These are phyloP conservation scores for Thumatha senex DNA, from an alignment of 2,888 invertebrate genomes.

Conservation along the genomic window DNA sequence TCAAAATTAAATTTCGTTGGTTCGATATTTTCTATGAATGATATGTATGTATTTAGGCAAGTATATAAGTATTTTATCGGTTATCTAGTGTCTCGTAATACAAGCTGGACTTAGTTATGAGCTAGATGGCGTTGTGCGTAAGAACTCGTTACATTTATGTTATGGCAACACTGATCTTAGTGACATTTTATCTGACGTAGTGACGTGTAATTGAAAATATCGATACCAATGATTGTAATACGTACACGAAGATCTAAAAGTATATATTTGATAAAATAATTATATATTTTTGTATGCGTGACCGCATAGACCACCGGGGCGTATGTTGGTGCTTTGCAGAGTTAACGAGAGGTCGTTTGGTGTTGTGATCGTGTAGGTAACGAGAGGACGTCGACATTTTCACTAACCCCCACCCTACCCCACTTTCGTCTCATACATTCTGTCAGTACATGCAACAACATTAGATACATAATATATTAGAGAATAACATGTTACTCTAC, in stretches of 20 bases:
- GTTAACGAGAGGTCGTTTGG: slow-evolving; percentile 49
- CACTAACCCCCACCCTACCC: slow-evolving; percentile 10
- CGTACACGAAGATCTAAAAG: slow-evolving; percentile 21
- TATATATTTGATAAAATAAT: slow-evolving; percentile 37
- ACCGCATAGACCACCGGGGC: slow-evolving; percentile 72
- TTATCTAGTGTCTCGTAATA: too few species aligned
- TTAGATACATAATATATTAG: background rate
- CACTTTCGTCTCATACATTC: slow-evolving; percentile 18
- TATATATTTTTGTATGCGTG: slow-evolving; percentile 43
- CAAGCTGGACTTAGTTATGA: too few species aligned
- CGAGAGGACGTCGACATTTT: slow-evolving; percentile 27
- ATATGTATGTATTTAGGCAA: too few species aligned
- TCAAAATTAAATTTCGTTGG: slow-evolving; percentile 19
- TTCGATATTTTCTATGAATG: slow-evolving; percentile 6
- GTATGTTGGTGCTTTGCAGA: slow-evolving; percentile 75
- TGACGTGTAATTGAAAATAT: slow-evolving; percentile 3
- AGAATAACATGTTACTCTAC: slow-evolving; percentile 11
- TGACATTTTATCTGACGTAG: background rate
- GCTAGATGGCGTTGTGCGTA: too few species aligned
- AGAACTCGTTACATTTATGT: slow-evolving; percentile 9
- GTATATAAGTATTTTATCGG: too few species aligned
- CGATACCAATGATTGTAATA: background rate
- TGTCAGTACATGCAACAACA: slow-evolving; percentile 26
- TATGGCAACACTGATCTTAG: slow-evolving; percentile 3
- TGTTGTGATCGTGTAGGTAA: slow-evolving; percentile 58